phyloP scores from a whole-genome alignment of 1,140 invertebrate genomes.

The Heliconius congener region DNA sequence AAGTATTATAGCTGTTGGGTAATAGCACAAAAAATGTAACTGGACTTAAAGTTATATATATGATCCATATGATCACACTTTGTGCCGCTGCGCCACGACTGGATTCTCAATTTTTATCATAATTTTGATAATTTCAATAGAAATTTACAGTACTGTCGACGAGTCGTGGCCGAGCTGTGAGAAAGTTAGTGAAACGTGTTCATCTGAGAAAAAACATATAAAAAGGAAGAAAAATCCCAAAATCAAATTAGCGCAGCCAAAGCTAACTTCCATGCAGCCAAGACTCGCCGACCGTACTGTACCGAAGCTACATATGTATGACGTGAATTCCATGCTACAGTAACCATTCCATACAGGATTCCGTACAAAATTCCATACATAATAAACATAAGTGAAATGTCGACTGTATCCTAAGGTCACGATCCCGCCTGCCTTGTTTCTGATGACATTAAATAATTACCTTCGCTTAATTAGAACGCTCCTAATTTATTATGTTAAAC shows the following conservation, averaged over 20 bases:
- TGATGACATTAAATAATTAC: conserved; percentile 14
- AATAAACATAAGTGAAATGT: background rate
- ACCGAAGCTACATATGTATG: background rate
- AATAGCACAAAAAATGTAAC: background rate
- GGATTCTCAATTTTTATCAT: no score
- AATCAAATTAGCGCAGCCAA: background rate
- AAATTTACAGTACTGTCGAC: no score
- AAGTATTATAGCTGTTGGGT: background rate
- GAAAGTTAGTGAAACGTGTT: no score
- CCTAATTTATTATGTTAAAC: conserved; percentile 7
- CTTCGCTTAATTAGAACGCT: background rate
- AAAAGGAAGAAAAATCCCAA: background rate
- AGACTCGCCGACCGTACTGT: background rate
- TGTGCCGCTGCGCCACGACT: no score
- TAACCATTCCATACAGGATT: background rate
- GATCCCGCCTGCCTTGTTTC: conserved; percentile 3
- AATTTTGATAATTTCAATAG: no score
- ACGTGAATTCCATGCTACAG: background rate
- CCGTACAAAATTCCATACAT: conserved; percentile 1
- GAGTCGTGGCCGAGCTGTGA: no score
- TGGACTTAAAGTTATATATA: background rate
- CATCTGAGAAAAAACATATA: no score
- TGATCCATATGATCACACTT: no score
- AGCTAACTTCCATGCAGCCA: background rate
- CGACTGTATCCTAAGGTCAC: background rate